These are phyloP conservation scores for Sylvia borin DNA, from an alignment of 2,797 vertebrate species.

Conservation along the genomic window DNA sequence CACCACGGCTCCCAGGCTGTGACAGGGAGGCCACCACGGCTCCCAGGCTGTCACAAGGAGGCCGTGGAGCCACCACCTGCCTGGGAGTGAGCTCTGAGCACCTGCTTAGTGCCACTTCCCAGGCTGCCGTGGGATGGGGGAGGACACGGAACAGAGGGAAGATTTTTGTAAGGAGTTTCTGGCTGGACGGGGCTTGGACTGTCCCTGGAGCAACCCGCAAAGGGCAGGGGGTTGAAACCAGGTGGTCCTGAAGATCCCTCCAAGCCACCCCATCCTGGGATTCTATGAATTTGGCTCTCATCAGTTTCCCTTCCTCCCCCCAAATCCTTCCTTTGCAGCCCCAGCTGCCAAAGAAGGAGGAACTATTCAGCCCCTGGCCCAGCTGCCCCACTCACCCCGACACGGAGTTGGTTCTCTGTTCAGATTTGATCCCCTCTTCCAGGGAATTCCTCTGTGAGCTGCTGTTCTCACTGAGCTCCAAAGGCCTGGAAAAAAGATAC, in stretches of 20 bases:
- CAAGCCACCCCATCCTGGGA: background rate
- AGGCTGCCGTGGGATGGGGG: rapidly evolving
- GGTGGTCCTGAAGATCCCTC: background rate
- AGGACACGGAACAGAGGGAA: background rate
- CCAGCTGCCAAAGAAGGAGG: background rate
- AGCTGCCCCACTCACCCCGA: constrained; percentile 75
- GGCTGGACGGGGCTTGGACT: background rate
- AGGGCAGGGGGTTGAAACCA: background rate
- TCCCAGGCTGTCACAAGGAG: no score
- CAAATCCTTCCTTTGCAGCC: background rate
- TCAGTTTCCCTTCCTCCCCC: background rate
- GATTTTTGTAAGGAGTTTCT: background rate
- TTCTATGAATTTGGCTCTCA: background rate
- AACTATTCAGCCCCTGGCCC: background rate
- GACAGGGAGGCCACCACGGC: no score
- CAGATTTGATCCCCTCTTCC: constrained; percentile 82
- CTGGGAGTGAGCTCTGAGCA: background rate
- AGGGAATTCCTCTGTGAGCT: constrained; percentile 85
- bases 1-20: no score
- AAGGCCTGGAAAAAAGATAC: constrained; percentile 60
- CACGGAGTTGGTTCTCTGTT: constrained; percentile 84
- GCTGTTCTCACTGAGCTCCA: constrained; percentile 73
- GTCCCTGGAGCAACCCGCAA: background rate
- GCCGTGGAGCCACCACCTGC: no score
- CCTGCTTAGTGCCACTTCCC: background rate